Conservation (phyloP, 2,113 vertebrate species). For the Leptobrachium ailaonicum region DNA sequence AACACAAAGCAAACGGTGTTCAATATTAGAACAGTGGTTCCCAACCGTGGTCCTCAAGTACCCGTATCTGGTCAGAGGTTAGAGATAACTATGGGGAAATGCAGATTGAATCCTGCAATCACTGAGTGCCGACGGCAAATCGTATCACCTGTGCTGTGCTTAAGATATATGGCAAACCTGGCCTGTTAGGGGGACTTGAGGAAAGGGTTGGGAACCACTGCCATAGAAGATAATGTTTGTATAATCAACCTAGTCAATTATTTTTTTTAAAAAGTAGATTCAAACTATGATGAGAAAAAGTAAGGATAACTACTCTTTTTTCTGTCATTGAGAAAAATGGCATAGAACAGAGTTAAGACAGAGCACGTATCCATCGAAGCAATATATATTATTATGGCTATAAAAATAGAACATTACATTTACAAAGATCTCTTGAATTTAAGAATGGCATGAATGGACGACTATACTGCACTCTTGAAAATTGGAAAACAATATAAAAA, state of each 20-base stretch:
- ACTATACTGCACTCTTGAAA: background rate
- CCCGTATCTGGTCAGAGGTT: too few species aligned
- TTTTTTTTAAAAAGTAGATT: background rate
- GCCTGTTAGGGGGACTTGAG: too few species aligned
- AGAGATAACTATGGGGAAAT: too few species aligned
- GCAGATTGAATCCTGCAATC: too few species aligned
- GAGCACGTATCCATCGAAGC: background rate
- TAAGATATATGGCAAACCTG: too few species aligned
- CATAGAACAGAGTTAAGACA: background rate
- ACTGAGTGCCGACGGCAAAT: too few species aligned
- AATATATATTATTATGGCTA: background rate
- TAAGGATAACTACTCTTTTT: background rate
- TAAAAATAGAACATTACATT: constrained; percentile 9
- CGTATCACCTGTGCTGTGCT: too few species aligned
- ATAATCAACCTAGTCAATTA: background rate
- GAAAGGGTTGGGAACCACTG: background rate
- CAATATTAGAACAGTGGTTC: too few species aligned
- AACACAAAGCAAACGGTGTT: too few species aligned
- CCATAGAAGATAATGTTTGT: background rate
- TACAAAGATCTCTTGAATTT: background rate
- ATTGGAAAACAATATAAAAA: background rate
- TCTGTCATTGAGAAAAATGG: background rate
- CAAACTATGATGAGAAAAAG: background rate
- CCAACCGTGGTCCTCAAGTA: too few species aligned
- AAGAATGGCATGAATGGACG: background rate